These are phyloP conservation scores for Leptopilina clavipes DNA, from an alignment of 1,140 invertebrate species.

Conservation along the genomic window DNA sequence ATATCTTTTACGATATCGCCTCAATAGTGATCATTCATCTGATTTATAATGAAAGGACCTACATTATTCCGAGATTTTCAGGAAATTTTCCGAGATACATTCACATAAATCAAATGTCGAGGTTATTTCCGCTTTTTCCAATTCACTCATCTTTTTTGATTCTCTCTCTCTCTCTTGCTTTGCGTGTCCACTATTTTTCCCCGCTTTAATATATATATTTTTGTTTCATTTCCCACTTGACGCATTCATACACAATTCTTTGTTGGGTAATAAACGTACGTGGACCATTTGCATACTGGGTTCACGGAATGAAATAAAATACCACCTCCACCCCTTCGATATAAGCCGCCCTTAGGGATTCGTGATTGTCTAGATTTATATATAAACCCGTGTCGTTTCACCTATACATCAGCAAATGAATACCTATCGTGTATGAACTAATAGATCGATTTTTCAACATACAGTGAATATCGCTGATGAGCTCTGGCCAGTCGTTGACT, in stretches of 20 bases:
- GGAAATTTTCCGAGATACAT: conserved; percentile 29
- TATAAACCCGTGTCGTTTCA: conserved; percentile 48
- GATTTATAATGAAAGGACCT: neutral
- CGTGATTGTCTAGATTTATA: conserved; percentile 71
- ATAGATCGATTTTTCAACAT: conserved; percentile 62
- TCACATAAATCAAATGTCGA: conserved; percentile 38
- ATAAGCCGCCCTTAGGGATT: conserved; percentile 69
- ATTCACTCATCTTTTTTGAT: neutral
- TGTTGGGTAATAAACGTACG: conserved; percentile 70
- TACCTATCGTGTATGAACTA: conserved; percentile 39
- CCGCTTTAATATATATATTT: conserved; percentile 49
- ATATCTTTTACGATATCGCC: neutral
- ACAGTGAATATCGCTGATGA: conserved; percentile 71
- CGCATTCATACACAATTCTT: conserved; percentile 70
- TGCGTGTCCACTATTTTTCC: conserved; percentile 47
- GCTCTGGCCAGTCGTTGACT: conserved; percentile 52
- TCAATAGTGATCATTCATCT: neutral
- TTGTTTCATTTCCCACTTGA: conserved; percentile 68
- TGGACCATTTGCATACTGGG: conserved; percentile 69
- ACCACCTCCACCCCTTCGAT: conserved; percentile 49
- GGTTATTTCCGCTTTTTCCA: conserved; percentile 53
- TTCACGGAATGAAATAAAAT: conserved; percentile 59
- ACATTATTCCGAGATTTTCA: conserved; percentile 44
- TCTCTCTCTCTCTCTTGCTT: conserved; percentile 35
- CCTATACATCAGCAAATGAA: conserved; percentile 42